Percentiles rank a stretch among this genome's conserved stretches.
These are phyloP conservation scores for Magallana angulata DNA, from an alignment of 1,140 invertebrate species.

Conservation along the genomic window DNA sequence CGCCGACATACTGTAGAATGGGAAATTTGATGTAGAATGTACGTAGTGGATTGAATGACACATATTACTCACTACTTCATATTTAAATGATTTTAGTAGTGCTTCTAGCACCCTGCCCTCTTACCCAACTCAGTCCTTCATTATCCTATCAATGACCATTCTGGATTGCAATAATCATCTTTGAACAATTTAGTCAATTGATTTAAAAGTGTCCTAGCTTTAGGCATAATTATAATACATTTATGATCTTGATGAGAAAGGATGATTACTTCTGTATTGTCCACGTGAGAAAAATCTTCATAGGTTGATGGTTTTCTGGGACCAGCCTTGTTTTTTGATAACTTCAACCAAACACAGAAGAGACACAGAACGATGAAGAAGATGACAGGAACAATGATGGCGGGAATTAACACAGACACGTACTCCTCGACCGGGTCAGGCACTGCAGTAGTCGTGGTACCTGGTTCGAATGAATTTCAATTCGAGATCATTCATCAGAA, in stretches of 20 bases:
- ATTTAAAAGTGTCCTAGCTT: background rate
- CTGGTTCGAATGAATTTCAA: background rate
- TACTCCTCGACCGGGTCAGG: background rate
- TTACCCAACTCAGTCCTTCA: background rate
- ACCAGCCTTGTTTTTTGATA: background rate
- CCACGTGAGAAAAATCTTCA: background rate
- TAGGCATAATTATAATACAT: background rate
- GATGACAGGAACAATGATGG: background rate
- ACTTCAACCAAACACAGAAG: slow-evolving; percentile 2
- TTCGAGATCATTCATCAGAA: too few relatives aligned
- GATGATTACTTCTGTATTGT: background rate
- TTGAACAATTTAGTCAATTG: background rate
- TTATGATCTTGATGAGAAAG: background rate
- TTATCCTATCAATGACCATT: background rate
- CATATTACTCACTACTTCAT: background rate
- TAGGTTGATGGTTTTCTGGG: background rate
- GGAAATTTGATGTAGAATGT: too few relatives aligned
- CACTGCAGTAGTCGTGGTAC: background rate
- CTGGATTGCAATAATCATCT: background rate
- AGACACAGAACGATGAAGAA: slow-evolving; percentile 9
- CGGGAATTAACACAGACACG: background rate
- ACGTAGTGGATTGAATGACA: background rate
- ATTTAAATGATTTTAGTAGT: background rate
- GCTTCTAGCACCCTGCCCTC: background rate
- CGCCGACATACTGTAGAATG: too few relatives aligned